Conservation (phyloP, 2,113 vertebrate genomes). For the Cyprinodon variegatus region DNA sequence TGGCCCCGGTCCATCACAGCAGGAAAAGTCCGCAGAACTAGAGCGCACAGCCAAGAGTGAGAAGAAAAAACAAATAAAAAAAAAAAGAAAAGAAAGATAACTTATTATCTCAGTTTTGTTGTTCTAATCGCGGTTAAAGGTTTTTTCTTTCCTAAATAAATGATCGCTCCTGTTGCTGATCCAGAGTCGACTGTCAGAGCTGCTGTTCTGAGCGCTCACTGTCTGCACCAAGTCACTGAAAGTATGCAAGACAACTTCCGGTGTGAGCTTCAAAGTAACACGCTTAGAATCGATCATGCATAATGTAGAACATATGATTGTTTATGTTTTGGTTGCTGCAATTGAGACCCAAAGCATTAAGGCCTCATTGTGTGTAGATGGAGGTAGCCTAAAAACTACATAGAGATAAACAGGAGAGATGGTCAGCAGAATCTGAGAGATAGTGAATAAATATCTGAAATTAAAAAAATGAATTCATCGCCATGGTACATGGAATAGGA, state of each 20-base stretch:
- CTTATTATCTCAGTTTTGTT: background rate
- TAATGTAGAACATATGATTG: background rate
- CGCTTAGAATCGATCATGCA: no score
- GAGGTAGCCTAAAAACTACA: no score
- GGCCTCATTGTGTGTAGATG: no score
- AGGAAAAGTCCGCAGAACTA: slow-evolving; percentile 38
- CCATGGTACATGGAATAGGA: background rate
- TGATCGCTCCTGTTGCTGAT: background rate
- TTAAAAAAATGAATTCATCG: no score
- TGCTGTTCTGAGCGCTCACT: background rate
- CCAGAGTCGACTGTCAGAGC: background rate
- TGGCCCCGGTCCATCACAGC: slow-evolving; percentile 38
- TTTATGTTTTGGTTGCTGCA: background rate
- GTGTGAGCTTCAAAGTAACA: slow-evolving; percentile 40
- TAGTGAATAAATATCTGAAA: background rate
- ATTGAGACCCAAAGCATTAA: no score
- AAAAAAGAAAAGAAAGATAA: background rate
- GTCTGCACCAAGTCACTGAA: background rate
- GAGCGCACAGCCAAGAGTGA: slow-evolving; percentile 1
- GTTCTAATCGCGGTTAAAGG: background rate
- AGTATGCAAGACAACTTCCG: background rate
- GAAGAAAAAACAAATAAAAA: background rate
- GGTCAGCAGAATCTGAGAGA: no score
- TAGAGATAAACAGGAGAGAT: background rate
- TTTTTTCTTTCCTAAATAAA: background rate